These are phyloP conservation scores for Atethmia centrago DNA, from an alignment of 2,888 invertebrate genomes.

Conservation along the genomic window DNA sequence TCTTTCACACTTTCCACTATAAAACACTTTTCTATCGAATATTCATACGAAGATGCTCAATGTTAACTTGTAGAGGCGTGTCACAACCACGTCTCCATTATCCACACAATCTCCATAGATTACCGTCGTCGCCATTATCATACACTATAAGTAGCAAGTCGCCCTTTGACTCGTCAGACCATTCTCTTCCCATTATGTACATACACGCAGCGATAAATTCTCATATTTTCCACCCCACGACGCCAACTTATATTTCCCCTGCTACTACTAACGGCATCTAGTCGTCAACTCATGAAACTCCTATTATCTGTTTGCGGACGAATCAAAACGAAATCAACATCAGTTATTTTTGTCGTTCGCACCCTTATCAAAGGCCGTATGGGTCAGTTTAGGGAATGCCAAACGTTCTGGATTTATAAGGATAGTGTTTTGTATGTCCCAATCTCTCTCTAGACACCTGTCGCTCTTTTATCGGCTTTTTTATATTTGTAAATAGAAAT, in stretches of 20 bases:
- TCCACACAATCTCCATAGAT: conserved; percentile 36
- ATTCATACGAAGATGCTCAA: conserved; percentile 10
- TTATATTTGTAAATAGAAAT: not conserved
- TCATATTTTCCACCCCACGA: conserved; percentile 74
- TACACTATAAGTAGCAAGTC: conserved; percentile 49
- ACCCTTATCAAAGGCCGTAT: conserved; percentile 84
- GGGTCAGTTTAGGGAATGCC: conserved; percentile 72
- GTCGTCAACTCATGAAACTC: conserved; percentile 84
- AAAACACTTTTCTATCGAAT: conserved; percentile 10
- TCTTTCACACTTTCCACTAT: conserved; percentile 4
- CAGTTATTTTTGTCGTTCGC: conserved; percentile 85
- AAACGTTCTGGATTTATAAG: conserved; percentile 43
- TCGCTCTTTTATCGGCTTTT: conserved; percentile 19
- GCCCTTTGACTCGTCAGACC: conserved; percentile 72
- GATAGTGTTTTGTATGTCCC: conserved; percentile 31
- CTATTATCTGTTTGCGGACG: conserved; percentile 84
- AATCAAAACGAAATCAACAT: conserved; percentile 89
- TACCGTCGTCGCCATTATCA: conserved; percentile 31
- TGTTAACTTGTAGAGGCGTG: not conserved
- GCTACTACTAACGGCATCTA: conserved; percentile 72
- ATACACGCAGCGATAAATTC: conserved; percentile 74
- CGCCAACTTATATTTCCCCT: conserved; percentile 60
- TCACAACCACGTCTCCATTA: conserved; percentile 18
- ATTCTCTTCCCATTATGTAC: conserved; percentile 78
- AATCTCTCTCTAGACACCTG: conserved; percentile 22